Percentiles rank a stretch among this genome's conserved stretches.
phyloP scores from a whole-genome alignment of 2,888 invertebrate species.

The Fragum whitleyi region DNA sequence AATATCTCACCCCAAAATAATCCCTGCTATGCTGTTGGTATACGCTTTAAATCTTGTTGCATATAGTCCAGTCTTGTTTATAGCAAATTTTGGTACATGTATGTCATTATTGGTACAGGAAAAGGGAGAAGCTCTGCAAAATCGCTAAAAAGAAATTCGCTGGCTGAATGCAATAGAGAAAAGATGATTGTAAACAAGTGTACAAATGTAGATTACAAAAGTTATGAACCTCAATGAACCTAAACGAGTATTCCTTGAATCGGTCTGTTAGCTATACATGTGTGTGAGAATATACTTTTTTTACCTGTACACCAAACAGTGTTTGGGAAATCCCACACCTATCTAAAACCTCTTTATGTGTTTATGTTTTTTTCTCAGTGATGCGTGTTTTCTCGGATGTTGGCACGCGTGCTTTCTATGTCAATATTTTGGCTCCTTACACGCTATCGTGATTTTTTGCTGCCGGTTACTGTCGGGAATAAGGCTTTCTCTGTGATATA shows the following conservation, averaged over 20 bases:
- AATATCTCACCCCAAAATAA: no score
- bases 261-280: slow-evolving; percentile 1
- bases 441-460: neutral
- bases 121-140: no score
- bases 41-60: no score
- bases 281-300: neutral
- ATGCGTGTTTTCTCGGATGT: slow-evolving; percentile 1
- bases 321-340: neutral
- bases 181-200: no score
- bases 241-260: neutral
- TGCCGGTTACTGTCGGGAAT: neutral
- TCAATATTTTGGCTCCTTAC: slow-evolving; percentile 1
- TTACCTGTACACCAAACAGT: neutral
- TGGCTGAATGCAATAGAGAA: no score
- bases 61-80: no score
- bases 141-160: no score
- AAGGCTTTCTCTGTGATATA: neutral
- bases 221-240: no score
- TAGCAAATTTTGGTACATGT: no score
- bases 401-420: neutral
- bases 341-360: neutral
- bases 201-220: no score
- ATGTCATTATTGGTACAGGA: no score
- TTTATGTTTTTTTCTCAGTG: neutral
- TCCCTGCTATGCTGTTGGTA: no score